Conservation (phyloP, 2,888 invertebrate species). For the Polietes domitor region DNA sequence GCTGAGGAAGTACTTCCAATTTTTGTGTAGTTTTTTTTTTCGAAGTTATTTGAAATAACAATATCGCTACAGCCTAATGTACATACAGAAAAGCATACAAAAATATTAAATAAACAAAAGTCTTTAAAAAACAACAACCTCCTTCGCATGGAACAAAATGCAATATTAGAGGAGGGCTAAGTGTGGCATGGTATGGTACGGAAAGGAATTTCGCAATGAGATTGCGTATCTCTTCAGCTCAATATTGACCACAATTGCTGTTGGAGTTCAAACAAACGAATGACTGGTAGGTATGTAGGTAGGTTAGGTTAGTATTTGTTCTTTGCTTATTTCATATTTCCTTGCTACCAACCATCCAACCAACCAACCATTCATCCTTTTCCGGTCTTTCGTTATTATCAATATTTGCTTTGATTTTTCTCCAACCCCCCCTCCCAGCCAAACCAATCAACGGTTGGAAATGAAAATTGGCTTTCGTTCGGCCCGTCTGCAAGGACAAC, state of each 20-base stretch:
- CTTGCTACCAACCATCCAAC: not conserved
- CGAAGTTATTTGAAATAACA: too few species aligned
- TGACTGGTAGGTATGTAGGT: not conserved
- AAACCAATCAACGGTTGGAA: not conserved
- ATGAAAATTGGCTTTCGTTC: slow-evolving; percentile 33
- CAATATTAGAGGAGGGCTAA: not conserved
- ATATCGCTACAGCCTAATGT: too few species aligned
- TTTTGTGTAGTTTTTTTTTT: too few species aligned
- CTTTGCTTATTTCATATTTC: slow-evolving; percentile 47
- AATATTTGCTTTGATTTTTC: slow-evolving; percentile 56
- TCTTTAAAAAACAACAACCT: not conserved
- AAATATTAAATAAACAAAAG: slow-evolving; percentile 14
- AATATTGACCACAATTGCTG: slow-evolving; percentile 52
- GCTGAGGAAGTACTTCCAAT: too few species aligned
- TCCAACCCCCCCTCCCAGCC: not conserved
- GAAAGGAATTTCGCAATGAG: not conserved
- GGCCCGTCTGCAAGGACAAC: slow-evolving; percentile 39
- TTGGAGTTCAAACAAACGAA: slow-evolving; percentile 26
- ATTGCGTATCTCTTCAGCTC: not conserved
- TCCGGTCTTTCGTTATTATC: slow-evolving; percentile 38
- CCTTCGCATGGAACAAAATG: not conserved
- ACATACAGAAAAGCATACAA: not conserved
- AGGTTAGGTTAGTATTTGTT: slow-evolving; percentile 31
- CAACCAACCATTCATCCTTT: not conserved
- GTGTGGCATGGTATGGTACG: too few species aligned